phyloP scores from a whole-genome alignment of 1,140 invertebrate species.

The Temnothorax nylanderi region DNA sequence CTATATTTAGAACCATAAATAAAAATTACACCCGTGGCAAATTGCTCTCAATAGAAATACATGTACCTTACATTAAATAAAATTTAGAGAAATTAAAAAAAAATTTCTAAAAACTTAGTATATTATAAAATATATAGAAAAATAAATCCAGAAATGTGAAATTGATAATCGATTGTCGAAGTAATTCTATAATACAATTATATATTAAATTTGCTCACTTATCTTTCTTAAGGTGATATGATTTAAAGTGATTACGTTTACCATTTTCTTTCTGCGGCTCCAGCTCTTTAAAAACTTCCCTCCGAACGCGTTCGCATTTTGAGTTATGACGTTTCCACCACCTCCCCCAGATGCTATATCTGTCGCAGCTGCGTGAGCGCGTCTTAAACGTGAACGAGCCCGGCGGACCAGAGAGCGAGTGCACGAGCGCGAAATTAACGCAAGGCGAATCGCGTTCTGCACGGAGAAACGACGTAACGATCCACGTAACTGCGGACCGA shows the following conservation, averaged over 20 bases:
- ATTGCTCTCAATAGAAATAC: not conserved
- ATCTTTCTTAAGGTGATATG: not conserved
- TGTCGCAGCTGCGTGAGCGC: not conserved
- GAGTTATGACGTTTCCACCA: not conserved
- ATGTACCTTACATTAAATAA: not conserved
- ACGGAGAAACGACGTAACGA: slow-evolving; percentile 55
- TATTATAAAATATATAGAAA: too few relatives aligned
- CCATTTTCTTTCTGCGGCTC: not conserved
- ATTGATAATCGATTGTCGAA: too few relatives aligned
- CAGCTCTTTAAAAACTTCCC: not conserved
- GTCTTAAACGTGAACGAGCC: slow-evolving; percentile 6
- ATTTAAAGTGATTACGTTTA: not conserved
- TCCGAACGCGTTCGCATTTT: not conserved
- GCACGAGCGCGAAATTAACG: slow-evolving; percentile 43
- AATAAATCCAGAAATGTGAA: too few relatives aligned
- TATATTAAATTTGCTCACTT: not conserved
- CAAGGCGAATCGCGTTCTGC: slow-evolving; percentile 41
- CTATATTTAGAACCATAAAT: not conserved
- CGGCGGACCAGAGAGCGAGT: not conserved
- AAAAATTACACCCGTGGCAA: not conserved
- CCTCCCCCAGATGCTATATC: not conserved
- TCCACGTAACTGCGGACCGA: slow-evolving; percentile 52
- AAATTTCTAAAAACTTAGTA: too few relatives aligned
- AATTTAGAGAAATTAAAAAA: not conserved
- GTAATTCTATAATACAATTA: not conserved